phyloP scores from a whole-genome alignment of 2,888 invertebrate species.

The Sthenelais limicola region DNA sequence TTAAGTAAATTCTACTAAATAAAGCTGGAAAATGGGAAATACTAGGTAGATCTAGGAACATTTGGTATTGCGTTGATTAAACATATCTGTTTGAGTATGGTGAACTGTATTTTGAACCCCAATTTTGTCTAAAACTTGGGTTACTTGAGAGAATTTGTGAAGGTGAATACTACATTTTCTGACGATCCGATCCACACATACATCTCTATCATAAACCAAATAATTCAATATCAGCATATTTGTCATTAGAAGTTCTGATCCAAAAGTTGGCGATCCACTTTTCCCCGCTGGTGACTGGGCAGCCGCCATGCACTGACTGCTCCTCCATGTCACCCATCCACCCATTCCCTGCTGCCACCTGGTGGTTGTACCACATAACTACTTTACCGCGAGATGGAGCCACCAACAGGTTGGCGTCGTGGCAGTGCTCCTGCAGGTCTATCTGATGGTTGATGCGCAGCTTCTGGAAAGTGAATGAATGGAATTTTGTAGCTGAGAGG shows the following conservation, averaged over 20 bases:
- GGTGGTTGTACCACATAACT: constrained; percentile 64
- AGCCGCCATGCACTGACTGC: constrained; percentile 59
- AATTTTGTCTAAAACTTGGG: too few relatives aligned
- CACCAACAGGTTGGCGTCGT: constrained; percentile 54
- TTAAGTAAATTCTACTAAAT: too few relatives aligned
- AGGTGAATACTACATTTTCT: too few relatives aligned
- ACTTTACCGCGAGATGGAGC: constrained; percentile 58
- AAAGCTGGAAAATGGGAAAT: too few relatives aligned
- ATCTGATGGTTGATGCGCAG: constrained; percentile 29
- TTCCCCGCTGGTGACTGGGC: constrained; percentile 57
- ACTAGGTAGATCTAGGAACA: too few relatives aligned
- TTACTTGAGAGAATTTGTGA: too few relatives aligned
- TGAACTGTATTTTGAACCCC: too few relatives aligned
- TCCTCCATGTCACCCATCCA: constrained; percentile 60
- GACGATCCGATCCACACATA: too few relatives aligned
- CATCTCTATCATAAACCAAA: too few relatives aligned
- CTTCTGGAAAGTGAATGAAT: constrained; percentile 17
- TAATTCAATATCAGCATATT: constrained; percentile 34
- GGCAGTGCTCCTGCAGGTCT: constrained; percentile 55
- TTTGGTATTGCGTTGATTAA: too few relatives aligned
- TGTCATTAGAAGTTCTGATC: constrained; percentile 58
- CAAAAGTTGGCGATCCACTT: constrained; percentile 67
- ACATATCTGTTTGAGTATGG: too few relatives aligned
- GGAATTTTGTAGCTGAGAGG: too few relatives aligned
- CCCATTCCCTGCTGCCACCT: constrained; percentile 53